These are phyloP conservation scores for Diacarnus erythraeanus DNA, from an alignment of 37 sponge, comb jelly and placozoan species.

Conservation along the genomic window DNA sequence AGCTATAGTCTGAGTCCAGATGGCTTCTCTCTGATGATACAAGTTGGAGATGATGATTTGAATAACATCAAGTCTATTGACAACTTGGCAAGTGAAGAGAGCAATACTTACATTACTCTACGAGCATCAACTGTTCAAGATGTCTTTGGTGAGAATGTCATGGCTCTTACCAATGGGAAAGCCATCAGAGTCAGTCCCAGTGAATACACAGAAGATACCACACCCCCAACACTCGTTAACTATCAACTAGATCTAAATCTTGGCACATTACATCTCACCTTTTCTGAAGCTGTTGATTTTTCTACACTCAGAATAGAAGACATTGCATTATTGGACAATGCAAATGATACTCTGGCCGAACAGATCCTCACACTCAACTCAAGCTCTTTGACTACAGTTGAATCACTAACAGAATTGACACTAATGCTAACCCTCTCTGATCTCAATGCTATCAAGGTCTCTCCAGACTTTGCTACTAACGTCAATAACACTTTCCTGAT, in stretches of 20 bases:
- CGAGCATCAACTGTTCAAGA: constrained; percentile 75
- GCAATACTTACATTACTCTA: constrained; percentile 64
- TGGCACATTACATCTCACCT: constrained; percentile 55
- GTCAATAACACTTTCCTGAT: constrained; percentile 50
- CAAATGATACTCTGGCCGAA: constrained; percentile 7
- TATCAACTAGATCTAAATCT: constrained; percentile 68
- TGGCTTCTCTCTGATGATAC: constrained; percentile 56
- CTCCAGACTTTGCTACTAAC: constrained; percentile 31
- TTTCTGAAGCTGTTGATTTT: constrained; percentile 66
- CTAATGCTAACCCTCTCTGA: constrained; percentile 50
- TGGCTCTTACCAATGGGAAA: constrained; percentile 81
- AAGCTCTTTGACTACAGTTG: not conserved
- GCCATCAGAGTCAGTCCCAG: constrained; percentile 44
- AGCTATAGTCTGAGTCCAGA: constrained; percentile 42
- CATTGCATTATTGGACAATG: constrained; percentile 34
- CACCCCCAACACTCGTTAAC: constrained; percentile 55
- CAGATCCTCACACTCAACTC: constrained; percentile 24
- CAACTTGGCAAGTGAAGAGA: constrained; percentile 43
- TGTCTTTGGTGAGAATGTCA: constrained; percentile 64
- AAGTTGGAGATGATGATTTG: constrained; percentile 61
- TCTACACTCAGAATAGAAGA: constrained; percentile 35
- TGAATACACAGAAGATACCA: constrained; percentile 43
- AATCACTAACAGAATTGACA: constrained; percentile 21
- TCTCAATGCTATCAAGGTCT: constrained; percentile 54
- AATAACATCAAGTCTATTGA: constrained; percentile 60